Evolutionary conservation across 92 coral and sea anemone genomes (phyloP).

Genomic region (Galaxea fascicularis): DNA sequence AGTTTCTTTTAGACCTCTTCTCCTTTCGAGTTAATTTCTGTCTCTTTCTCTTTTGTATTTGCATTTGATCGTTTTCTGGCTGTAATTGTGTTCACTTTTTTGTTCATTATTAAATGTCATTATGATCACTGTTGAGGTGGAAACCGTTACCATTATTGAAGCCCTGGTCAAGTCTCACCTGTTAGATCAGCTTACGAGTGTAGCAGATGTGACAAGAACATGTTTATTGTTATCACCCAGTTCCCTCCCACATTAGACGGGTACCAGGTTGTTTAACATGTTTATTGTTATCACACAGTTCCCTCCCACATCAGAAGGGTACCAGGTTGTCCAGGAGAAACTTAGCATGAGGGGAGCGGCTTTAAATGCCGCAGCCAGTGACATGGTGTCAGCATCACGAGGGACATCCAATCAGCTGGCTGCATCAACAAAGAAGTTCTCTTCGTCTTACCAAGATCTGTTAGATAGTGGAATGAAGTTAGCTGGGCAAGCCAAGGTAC

Average conservation of each 20-base stretch:
- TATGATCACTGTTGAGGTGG: no score
- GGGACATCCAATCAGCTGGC: conserved; percentile 97
- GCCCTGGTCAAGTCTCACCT: neutral
- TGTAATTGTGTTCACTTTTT: no score
- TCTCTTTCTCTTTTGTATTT: no score
- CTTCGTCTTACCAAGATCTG: conserved; percentile 91
- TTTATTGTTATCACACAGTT: conserved; percentile 63
- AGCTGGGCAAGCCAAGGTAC: conserved; percentile 98
- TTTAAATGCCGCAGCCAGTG: conserved; percentile 97
- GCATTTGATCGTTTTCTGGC: no score
- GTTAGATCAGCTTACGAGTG: neutral
- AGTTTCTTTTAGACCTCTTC: no score
- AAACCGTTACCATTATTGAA: no score
- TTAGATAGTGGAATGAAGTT: conserved; percentile 91
- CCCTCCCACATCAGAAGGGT: conserved; percentile 84
- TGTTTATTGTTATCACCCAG: conserved; percentile 37
- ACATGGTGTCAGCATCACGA: conserved; percentile 95
- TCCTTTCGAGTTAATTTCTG: no score
- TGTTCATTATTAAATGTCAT: no score
- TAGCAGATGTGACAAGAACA: neutral
- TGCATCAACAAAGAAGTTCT: conserved; percentile 93
- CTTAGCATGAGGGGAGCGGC: conserved; percentile 95
- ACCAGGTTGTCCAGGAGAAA: conserved; percentile 91
- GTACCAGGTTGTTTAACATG: conserved; percentile 90
- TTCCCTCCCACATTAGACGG: conserved; percentile 87